These are phyloP conservation scores for Ornithoptera alexandrae DNA, from an alignment of 2,888 invertebrate genomes.

Conservation along the genomic window DNA sequence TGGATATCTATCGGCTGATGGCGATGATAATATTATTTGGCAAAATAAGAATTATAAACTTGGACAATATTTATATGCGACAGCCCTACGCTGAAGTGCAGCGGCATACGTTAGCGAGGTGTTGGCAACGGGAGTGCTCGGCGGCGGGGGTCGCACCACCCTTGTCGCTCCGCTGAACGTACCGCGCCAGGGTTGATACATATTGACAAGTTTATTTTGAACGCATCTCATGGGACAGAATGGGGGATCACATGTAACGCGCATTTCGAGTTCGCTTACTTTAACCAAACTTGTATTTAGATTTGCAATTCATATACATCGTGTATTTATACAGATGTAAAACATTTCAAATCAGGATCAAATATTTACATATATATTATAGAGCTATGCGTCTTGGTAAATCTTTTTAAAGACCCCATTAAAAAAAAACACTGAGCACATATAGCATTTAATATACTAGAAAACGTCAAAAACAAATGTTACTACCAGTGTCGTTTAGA, in stretches of 20 bases:
- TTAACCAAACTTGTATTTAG: background rate
- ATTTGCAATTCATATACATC: background rate
- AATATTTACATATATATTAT: too few relatives aligned
- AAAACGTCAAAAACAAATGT: too few relatives aligned
- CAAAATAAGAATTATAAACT: background rate
- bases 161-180: constrained; percentile 60
- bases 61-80: constrained; percentile 27
- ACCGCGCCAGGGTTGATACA: constrained; percentile 52
- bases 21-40: too few relatives aligned
- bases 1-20: too few relatives aligned
- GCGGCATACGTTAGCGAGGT: constrained; percentile 72
- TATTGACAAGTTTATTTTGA: constrained; percentile 27
- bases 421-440: too few relatives aligned
- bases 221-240: constrained; percentile 11
- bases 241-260: background rate
- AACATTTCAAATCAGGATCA: too few relatives aligned
- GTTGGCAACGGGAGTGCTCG: constrained; percentile 71
- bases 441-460: too few relatives aligned
- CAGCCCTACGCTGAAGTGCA: constrained; percentile 65
- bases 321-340: too few relatives aligned
- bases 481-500: too few relatives aligned
- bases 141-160: constrained; percentile 39
- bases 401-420: too few relatives aligned
- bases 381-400: too few relatives aligned
- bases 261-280: background rate